Base-by-base conservation (phyloP, 2,113 vertebrate species). In the Prochilodus magdalenae region DNA sequence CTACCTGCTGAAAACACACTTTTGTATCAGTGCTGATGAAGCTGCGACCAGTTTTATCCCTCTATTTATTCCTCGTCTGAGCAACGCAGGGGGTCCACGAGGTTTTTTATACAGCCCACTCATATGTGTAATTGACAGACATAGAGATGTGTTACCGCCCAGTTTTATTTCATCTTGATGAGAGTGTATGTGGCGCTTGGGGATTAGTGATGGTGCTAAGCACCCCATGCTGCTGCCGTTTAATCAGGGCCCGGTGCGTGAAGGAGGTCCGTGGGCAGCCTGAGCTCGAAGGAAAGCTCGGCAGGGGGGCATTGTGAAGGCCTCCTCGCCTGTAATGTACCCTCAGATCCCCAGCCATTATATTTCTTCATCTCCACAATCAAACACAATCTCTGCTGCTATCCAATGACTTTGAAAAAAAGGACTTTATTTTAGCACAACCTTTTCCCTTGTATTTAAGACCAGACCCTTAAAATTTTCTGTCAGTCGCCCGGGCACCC, bases 221-320 rank as follows among this genome's bases (percentile, higher is more conserved):
- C 86, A 20, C 90, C 89, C 82, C 88, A 83, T 85, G 85, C 87
- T 85, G 90, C 86, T 89, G 89, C 86, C 91, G 89, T 93, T 85
- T 92, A 89, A 93, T 92, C 88, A 87, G 89, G 88, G 85, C 85
- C 71, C 74, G 86, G 77, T 82, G 78, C 83, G 75, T 84, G 85
- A 91, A 90, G 86, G 87, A 88, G 87, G 81, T 79, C 77, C 33
- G 82, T 83, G 87, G 89, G 86, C 85, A 63, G 81, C 81, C 84
- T 85, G 73, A 80, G 73, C 80, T n/a, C 70, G 65, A 86, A 90
- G 89, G 84, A 66, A 86, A 86, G 88, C 82, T 86, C 83, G 81
- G 87, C 77, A 89, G 90, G 90, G 90, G 88, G 74, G 77, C 29
- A 73, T 75, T 90, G 87, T 67, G 87, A 81, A 81, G 79, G 76